Conservation (phyloP, 2,113 vertebrate species). For the Pithys albifrons region DNA sequence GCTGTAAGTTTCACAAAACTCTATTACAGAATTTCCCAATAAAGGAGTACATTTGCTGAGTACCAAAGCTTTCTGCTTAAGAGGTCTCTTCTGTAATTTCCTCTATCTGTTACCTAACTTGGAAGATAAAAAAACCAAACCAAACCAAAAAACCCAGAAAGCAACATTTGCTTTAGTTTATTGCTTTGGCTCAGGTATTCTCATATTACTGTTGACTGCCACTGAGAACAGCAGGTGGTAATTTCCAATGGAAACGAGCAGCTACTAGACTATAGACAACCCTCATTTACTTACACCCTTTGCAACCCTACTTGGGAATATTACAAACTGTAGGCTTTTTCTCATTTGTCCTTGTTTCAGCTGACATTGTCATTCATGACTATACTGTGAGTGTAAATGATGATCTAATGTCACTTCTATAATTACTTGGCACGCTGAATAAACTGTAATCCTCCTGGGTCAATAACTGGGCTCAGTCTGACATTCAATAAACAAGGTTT, state of each 20-base stretch:
- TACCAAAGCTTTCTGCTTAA: slow-evolving; percentile 46
- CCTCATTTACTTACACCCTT: slow-evolving; percentile 19
- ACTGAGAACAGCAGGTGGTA: slow-evolving; percentile 42
- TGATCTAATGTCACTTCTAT: slow-evolving; percentile 72
- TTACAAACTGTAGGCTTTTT: slow-evolving; percentile 3
- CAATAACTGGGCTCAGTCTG: slow-evolving; percentile 64
- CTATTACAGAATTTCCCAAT: neutral
- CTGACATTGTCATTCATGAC: slow-evolving; percentile 72
- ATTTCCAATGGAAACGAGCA: slow-evolving; percentile 38
- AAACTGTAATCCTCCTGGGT: slow-evolving; percentile 66
- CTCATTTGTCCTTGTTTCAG: slow-evolving; percentile 71
- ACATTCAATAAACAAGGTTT: slow-evolving; percentile 63
- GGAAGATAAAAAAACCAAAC: slow-evolving; percentile 28
- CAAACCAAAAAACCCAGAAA: neutral
- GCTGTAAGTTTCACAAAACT: slow-evolving; percentile 24
- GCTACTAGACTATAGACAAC: neutral
- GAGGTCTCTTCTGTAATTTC: slow-evolving; percentile 52
- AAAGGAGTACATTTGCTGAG: slow-evolving; percentile 40
- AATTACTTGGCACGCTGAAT: slow-evolving; percentile 72
- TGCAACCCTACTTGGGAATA: neutral
- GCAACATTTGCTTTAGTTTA: slow-evolving; percentile 42
- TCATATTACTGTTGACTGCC: slow-evolving; percentile 47
- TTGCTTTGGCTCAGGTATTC: slow-evolving; percentile 57
- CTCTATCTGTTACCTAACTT: neutral
- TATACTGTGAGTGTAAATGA: slow-evolving; percentile 61